Evolutionary conservation across 2,888 invertebrate species (phyloP), one percentile per base, ranked within the genome.

Genomic region (Heliconius sara): DNA sequence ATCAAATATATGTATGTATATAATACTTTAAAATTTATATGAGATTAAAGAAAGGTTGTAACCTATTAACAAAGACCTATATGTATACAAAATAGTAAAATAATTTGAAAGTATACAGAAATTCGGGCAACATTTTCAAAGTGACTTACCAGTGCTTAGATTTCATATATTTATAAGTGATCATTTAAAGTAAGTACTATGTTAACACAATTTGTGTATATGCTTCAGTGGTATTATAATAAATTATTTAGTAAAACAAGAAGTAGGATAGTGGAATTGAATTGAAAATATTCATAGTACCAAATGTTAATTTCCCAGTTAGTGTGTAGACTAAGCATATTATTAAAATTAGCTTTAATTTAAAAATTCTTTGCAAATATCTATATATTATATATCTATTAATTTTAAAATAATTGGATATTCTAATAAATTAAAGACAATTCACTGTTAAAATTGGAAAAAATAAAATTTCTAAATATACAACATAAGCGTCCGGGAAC

Each of bases 251-350:
- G 25, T 60, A 34, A n/a, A 57, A 73, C 10, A 22, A 57, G 57
- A 60, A 63, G 19, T 67, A 67, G n/a, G 22, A 10, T 66, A 68
- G 25, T 12, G 22, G 47, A 16, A 9, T 47, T 7, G 52, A 52
- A 22, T 77, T 63, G 25, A 13, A 71, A 66, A 57, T 47, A 47
- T 39, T 57, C 67, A 67, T 77, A 80, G 76, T 75, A 77, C 77
- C 75, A 39, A 65, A 63, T 79, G 77, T 82, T 82, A 80, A 79
- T 82, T 77, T 71, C 85, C 83, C 85, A 80, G 84, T 91, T 90
- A 90, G 88, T 88, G 82, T 84, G 83, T 83, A 83, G 76, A 87
- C 91, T 92, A 91, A 34, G 92, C 92, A 92, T 92, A 92, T 80
- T 83, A 81, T 84, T 89, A 88, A 85, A 89, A 90, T 91, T 91